These are phyloP conservation scores for Thamnophis sirtalis DNA, from an alignment of 2,113 vertebrate genomes.

Conservation along the genomic window DNA sequence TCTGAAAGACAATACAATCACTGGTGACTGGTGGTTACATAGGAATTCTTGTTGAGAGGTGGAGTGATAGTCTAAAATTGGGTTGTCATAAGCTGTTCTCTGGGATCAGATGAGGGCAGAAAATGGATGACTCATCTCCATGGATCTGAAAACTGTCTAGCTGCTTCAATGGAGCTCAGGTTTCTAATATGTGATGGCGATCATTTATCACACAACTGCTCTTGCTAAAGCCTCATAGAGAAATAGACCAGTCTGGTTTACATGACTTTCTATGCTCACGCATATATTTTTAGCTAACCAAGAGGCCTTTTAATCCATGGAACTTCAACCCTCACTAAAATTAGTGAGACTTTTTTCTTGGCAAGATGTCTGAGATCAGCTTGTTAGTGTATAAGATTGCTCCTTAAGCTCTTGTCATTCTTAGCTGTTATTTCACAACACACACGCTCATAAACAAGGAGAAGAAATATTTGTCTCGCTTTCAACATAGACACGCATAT, in stretches of 20 bases:
- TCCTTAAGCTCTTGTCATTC: not conserved
- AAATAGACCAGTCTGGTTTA: not conserved
- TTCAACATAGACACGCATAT: conserved; percentile 4
- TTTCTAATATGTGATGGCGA: not conserved
- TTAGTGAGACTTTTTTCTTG: not conserved
- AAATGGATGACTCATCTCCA: not conserved
- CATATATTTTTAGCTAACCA: not conserved
- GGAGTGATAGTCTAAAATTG: not conserved
- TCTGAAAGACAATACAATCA: not conserved
- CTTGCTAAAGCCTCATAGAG: not conserved
- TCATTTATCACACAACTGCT: not conserved
- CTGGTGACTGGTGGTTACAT: not conserved
- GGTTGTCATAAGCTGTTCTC: not conserved
- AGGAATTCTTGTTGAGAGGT: not conserved
- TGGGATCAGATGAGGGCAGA: not conserved
- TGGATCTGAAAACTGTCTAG: not conserved
- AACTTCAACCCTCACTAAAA: not conserved
- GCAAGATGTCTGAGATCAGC: not conserved
- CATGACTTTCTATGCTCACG: not conserved
- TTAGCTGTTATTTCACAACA: not conserved
- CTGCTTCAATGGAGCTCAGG: not conserved
- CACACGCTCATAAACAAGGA: not conserved
- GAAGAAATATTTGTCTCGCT: not conserved
- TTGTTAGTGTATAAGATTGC: not conserved
- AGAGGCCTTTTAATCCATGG: not conserved